Conservation (phyloP, 2,113 vertebrate species). For the Pelodiscus sinensis region DNA sequence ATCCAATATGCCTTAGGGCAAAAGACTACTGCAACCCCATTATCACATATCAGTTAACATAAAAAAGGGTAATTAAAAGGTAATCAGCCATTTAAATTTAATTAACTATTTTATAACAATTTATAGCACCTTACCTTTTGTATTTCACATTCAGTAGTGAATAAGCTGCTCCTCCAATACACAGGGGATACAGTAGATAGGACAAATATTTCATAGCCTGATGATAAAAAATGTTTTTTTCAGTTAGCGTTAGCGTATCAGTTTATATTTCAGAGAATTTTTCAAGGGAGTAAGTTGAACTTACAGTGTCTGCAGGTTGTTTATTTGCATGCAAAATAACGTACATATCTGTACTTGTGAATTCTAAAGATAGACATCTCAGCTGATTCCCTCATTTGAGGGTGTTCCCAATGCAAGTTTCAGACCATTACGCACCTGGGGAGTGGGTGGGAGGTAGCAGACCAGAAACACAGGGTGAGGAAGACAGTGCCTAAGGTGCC, state of each 20-base stretch:
- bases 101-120: not conserved
- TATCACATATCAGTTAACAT: not conserved
- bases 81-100: not conserved
- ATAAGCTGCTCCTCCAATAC: conserved; percentile 90
- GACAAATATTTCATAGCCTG: conserved; percentile 94
- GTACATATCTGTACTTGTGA: fast-evolving
- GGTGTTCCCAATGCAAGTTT: not conserved
- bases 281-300: not conserved
- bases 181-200: conserved; percentile 93
- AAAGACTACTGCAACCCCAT: not conserved
- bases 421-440: not conserved
- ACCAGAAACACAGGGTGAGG: not conserved
- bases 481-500: not conserved
- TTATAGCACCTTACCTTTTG: conserved; percentile 86
- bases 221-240: not conserved
- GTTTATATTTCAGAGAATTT: not conserved
- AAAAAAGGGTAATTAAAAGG: not conserved
- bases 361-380: not conserved
- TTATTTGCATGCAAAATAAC: not conserved
- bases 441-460: not conserved
- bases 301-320: not conserved
- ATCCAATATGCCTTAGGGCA: not conserved
- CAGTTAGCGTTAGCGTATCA: not conserved
- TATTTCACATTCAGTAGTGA: conserved; percentile 92
- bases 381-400: not conserved